These are phyloP conservation scores for Harpagifer antarcticus DNA, from an alignment of 2,797 vertebrate species.

Conservation along the genomic window DNA sequence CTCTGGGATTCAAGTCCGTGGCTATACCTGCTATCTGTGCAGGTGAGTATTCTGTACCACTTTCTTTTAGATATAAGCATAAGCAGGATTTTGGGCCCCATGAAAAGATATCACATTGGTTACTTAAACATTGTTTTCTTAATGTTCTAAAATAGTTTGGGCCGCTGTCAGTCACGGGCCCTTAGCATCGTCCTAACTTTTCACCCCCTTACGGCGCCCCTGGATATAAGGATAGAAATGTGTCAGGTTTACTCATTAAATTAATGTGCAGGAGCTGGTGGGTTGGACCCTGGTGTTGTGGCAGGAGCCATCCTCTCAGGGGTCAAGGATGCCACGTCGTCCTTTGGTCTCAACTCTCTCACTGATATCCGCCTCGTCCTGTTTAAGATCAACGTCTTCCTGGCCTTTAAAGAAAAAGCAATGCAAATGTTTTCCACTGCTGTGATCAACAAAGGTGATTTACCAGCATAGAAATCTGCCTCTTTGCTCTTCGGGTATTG, in stretches of 20 bases:
- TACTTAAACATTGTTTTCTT: too few relatives aligned
- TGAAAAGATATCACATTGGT: too few relatives aligned
- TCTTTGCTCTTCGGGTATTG: not conserved
- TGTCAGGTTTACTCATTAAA: not conserved
- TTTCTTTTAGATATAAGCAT: too few relatives aligned
- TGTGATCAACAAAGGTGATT: constrained; percentile 43
- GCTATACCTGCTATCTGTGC: constrained; percentile 79
- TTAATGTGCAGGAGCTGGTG: constrained; percentile 60
- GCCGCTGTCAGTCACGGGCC: too few relatives aligned
- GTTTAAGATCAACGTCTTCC: constrained; percentile 64
- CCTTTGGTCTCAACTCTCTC: constrained; percentile 24
- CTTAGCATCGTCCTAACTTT: too few relatives aligned
- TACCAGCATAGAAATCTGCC: not conserved
- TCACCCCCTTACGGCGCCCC: too few relatives aligned
- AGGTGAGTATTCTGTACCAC: constrained; percentile 53
- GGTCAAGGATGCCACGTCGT: constrained; percentile 32
- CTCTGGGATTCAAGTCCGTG: constrained; percentile 43
- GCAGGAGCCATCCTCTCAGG: constrained; percentile 70
- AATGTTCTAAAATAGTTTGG: too few relatives aligned
- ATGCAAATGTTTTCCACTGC: constrained; percentile 40
- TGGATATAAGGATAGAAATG: not conserved
- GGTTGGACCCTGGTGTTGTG: constrained; percentile 54
- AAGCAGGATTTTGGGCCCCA: too few relatives aligned
- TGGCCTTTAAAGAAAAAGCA: constrained; percentile 65
- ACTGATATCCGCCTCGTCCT: constrained; percentile 66